Conservation (phyloP, 2,888 invertebrate genomes). For the Epinotia demarniana region DNA sequence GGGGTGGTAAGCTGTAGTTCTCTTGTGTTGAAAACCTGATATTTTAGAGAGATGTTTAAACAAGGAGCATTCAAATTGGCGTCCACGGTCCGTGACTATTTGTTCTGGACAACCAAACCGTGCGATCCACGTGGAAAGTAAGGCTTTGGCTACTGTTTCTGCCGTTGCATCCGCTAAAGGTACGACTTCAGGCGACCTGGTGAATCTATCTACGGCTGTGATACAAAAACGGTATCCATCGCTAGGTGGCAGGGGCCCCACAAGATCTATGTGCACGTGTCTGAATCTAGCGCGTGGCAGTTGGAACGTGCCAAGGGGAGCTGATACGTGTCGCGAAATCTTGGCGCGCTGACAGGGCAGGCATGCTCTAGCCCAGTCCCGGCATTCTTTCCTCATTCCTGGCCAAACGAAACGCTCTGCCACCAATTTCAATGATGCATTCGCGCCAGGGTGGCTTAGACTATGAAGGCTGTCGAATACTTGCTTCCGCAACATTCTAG, state of each 20-base stretch:
- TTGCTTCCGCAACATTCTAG: background rate
- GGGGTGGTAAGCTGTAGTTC: constrained; percentile 52
- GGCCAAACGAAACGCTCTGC: constrained; percentile 11
- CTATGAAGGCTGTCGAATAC: too few species aligned
- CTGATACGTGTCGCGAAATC: background rate
- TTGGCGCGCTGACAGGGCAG: background rate
- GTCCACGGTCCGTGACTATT: constrained; percentile 51
- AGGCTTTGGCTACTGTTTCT: constrained; percentile 58
- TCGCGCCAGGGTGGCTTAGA: background rate
- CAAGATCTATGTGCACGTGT: constrained; percentile 29
- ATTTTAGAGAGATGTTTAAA: constrained; percentile 44
- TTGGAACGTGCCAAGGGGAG: background rate
- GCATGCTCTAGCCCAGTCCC: background rate
- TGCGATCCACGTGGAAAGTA: constrained; percentile 64
- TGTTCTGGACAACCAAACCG: constrained; percentile 64
- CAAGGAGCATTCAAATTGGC: constrained; percentile 55
- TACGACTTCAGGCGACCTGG: constrained; percentile 59
- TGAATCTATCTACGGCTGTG: constrained; percentile 38
- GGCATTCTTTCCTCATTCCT: constrained; percentile 4
- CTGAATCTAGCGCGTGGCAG: constrained; percentile 1
- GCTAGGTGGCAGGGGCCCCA: constrained; percentile 11
- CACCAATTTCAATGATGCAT: constrained; percentile 1
- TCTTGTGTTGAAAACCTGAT: constrained; percentile 20
- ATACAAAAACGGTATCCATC: constrained; percentile 21
- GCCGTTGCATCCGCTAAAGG: constrained; percentile 60